Percentiles rank a stretch among this genome's conserved stretches.
These are phyloP conservation scores for Platyrinchus mystaceus DNA, from an alignment of 2,797 vertebrate genomes.

Conservation along the genomic window DNA sequence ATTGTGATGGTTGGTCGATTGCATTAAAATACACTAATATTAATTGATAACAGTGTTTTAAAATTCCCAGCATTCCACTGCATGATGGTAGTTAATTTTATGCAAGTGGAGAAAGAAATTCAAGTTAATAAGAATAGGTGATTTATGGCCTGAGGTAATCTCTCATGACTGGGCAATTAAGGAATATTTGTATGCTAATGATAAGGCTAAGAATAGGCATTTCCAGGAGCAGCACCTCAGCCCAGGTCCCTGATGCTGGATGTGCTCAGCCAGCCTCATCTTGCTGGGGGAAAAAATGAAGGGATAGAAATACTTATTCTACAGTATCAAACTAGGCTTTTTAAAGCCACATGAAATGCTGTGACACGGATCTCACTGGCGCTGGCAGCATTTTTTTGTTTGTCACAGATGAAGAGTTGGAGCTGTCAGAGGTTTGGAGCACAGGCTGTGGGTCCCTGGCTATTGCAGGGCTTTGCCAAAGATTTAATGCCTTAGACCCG, in stretches of 20 bases:
- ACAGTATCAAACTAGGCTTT: background rate
- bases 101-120: background rate
- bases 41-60: slow-evolving; percentile 55
- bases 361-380: background rate
- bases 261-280: background rate
- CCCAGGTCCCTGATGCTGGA: background rate
- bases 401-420: background rate
- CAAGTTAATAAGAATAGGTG: slow-evolving; percentile 26
- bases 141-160: slow-evolving; percentile 46
- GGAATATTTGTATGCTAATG: slow-evolving; percentile 39
- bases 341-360: background rate
- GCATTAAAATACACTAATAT: slow-evolving; percentile 15
- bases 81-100: slow-evolving; percentile 22
- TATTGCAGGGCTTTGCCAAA: background rate
- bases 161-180: slow-evolving; percentile 52
- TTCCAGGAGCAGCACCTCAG: background rate
- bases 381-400: background rate
- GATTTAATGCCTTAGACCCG: background rate
- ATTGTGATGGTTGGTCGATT: background rate
- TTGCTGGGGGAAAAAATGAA: background rate
- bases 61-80: background rate
- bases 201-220: background rate
- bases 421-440: background rate
- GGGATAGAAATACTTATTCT: background rate
- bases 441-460: background rate